These are phyloP conservation scores for Heliconius ismenius DNA, from an alignment of 2,888 invertebrate genomes.

Conservation along the genomic window DNA sequence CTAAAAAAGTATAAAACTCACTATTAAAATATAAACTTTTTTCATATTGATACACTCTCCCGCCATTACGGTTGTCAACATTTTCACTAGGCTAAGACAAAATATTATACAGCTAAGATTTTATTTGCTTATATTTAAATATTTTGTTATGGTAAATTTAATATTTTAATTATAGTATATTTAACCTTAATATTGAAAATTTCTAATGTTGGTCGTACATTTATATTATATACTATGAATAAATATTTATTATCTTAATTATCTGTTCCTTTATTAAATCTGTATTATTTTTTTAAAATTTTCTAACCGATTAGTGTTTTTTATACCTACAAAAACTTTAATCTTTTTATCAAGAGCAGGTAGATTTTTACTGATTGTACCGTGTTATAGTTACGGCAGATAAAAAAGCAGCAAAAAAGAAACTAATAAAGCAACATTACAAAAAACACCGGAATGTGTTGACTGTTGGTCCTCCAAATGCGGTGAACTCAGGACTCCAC, in stretches of 20 bases:
- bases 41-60: background rate
- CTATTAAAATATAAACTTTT: background rate
- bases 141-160: background rate
- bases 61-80: background rate
- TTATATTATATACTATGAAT: background rate
- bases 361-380: background rate
- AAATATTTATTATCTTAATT: background rate
- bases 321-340: background rate
- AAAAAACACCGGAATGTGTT: constrained; percentile 54
- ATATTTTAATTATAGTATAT: background rate
- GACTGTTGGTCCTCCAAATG: constrained; percentile 59
- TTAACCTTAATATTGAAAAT: background rate
- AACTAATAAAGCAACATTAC: constrained; percentile 35
- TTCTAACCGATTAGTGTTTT: background rate
- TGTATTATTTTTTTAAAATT: background rate
- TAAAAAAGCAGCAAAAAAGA: constrained; percentile 28
- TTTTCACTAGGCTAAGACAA: background rate
- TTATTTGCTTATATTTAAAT: background rate
- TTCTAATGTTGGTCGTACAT: background rate
- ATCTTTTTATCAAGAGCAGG: background rate
- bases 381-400: constrained; percentile 14
- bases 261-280: background rate
- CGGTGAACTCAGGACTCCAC: constrained; percentile 63
- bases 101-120: background rate
- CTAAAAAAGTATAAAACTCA: too few relatives aligned